Conservation (phyloP, 2,797 vertebrate species). For the Tangara arthus region DNA sequence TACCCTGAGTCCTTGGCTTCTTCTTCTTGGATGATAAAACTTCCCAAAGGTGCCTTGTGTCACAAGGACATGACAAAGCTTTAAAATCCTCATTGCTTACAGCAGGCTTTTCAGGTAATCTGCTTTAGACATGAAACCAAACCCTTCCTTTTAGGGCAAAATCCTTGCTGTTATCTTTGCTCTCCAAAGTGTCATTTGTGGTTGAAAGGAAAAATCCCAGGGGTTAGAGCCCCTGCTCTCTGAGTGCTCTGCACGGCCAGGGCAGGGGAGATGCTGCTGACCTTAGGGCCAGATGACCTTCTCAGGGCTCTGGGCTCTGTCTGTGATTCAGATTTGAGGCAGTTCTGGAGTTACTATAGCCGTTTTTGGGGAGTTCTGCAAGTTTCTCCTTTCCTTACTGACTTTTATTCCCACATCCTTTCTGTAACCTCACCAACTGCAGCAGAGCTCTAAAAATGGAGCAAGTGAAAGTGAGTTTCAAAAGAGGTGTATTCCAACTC, state of each 20-base stretch:
- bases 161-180: neutral
- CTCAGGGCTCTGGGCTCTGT: neutral
- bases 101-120: neutral
- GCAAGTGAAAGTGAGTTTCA: neutral
- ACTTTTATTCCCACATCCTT: neutral
- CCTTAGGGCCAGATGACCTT: neutral
- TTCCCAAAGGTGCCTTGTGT: neutral
- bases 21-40: neutral
- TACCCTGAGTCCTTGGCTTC: neutral
- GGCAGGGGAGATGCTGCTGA: neutral
- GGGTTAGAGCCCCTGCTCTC: neutral
- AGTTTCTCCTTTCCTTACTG: neutral
- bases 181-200: neutral
- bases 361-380: neutral
- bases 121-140: neutral
- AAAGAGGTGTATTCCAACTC: neutral
- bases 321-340: neutral
- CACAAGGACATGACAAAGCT: neutral
- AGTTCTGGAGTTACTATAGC: accelerated
- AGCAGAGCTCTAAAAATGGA: neutral
- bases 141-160: neutral
- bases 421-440: neutral
- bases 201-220: neutral
- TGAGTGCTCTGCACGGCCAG: neutral
- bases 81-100: slow-evolving; percentile 7